Evolutionary conservation across 2,888 invertebrate species (phyloP).

Genomic region (Ochropacha duplaris): DNA sequence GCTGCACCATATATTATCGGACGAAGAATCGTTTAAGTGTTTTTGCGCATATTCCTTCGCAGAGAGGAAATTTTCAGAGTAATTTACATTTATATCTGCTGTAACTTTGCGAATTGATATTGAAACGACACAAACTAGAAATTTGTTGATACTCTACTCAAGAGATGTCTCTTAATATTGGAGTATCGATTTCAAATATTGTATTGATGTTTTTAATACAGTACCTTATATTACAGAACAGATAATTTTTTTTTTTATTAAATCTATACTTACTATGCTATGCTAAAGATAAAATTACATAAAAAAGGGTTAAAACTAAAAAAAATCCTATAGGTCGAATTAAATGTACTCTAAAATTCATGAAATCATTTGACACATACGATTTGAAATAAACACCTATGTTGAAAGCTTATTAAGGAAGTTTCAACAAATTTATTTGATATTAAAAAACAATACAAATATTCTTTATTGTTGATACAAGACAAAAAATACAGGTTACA

Average conservation of each 20-base stretch:
- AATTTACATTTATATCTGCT: slow-evolving; percentile 23
- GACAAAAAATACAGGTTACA: too few species aligned
- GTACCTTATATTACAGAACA: too few species aligned
- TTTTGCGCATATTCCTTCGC: slow-evolving; percentile 19
- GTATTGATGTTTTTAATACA: not conserved
- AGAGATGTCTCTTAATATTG: too few species aligned
- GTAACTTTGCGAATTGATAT: not conserved
- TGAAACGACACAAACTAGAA: not conserved
- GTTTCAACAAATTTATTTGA: not conserved
- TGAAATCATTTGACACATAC: too few species aligned
- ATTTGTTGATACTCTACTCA: not conserved
- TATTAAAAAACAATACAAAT: too few species aligned
- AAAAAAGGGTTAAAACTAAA: too few species aligned
- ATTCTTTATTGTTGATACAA: too few species aligned
- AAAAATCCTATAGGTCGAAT: not conserved
- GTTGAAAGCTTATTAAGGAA: not conserved
- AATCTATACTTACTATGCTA: too few species aligned
- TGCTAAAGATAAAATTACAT: too few species aligned
- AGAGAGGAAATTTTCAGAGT: slow-evolving; percentile 15
- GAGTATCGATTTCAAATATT: not conserved
- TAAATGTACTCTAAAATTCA: too few species aligned
- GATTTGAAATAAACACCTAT: too few species aligned
- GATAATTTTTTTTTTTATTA: too few species aligned
- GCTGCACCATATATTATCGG: slow-evolving; percentile 31
- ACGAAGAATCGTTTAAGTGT: slow-evolving; percentile 25